Percentiles rank a stretch among this genome's conserved stretches.
phyloP scores from a whole-genome alignment of 2,888 invertebrate species.

The Megalurothrips usitatus region DNA sequence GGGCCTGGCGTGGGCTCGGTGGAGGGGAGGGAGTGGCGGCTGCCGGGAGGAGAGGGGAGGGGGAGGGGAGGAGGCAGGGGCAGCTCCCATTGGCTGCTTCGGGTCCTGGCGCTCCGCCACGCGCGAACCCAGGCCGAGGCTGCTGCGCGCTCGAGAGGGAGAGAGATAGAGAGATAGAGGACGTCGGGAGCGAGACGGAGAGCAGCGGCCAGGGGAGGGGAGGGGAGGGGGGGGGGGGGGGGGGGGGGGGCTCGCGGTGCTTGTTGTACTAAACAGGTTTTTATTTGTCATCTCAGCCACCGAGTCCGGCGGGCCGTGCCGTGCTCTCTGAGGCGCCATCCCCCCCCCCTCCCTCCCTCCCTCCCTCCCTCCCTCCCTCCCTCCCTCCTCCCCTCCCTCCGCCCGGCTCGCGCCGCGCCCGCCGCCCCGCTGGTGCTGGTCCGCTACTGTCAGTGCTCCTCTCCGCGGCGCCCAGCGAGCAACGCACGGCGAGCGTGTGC shows the following conservation, averaged over 20 bases:
- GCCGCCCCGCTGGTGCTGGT: neutral
- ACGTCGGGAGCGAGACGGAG: neutral
- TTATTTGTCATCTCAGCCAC: constrained; percentile 17
- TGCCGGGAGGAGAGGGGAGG: neutral
- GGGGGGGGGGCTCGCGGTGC: neutral
- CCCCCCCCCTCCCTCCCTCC: neutral
- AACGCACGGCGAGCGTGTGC: no score
- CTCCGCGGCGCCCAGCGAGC: no score
- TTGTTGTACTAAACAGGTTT: constrained; percentile 25
- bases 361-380: neutral
- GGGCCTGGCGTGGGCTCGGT: neutral
- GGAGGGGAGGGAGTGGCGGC: neutral
- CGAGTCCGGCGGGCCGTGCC: neutral
- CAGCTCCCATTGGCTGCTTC: neutral
- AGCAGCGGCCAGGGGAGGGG: no score
- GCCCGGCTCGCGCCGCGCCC: neutral
- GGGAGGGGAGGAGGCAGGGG: neutral
- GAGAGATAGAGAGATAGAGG: neutral
- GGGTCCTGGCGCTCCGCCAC: neutral
- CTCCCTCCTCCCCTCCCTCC: neutral
- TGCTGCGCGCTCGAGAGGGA: neutral
- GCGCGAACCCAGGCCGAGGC: neutral
- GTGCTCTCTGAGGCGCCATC: neutral
- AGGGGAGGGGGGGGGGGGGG: neutral
- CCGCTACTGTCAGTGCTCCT: neutral